Base-by-base conservation (phyloP, 1,140 invertebrate genomes). In the Drosophila pachea region DNA sequence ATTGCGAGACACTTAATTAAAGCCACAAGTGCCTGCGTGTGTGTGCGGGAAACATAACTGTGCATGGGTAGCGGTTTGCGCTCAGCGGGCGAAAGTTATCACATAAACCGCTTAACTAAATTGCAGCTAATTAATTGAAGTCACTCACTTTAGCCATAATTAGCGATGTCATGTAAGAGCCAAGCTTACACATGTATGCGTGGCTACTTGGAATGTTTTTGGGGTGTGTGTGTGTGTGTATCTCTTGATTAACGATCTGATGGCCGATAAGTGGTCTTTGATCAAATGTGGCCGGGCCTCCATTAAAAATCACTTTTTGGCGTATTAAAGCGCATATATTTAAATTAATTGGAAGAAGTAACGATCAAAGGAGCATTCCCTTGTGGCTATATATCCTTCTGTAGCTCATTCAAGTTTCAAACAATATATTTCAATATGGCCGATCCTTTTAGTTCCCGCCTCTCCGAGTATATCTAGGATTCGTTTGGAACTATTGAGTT, bases 121-220 rank as follows among this genome's bases (percentile, higher is more conserved):
- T 74, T 74, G 73, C 68, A 74, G 63, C 73, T 74, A 74, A 74
- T 74, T 74, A 74, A 74, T 74, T 74, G 63, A 74, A 72, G 73
- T 72, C 68, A 72, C 64, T 68, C 59, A 63, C 68, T 59, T 72
- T 74, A 61, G 33, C 47, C 45, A 67, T 70, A 67, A 71, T 74
- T 74, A 67, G 68, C 62, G 53, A 61, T 68, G 52, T 71, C 58
- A 61, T 65, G 68, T 66, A 56, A 66, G 61, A 71, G 61, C 68
- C 50, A 66, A 66, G 68, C 68, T 61, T 55, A 61, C 68, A 50
- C 29, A 40, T 61, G 22, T 61, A 22, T 49, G 7, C 22, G n/a
- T 35, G 32, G 7, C 3, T 35, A n/a, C 29, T 22, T 6, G 14
- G 31, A 11, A 47, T 11, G 3, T 43, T n/a, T 5, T n/a, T 4